A percentile compares a stretch with the other conserved stretches of the same genome.
Evolutionary conservation across 2,113 vertebrate genomes (phyloP).

Genomic region (Alligator sinensis): DNA sequence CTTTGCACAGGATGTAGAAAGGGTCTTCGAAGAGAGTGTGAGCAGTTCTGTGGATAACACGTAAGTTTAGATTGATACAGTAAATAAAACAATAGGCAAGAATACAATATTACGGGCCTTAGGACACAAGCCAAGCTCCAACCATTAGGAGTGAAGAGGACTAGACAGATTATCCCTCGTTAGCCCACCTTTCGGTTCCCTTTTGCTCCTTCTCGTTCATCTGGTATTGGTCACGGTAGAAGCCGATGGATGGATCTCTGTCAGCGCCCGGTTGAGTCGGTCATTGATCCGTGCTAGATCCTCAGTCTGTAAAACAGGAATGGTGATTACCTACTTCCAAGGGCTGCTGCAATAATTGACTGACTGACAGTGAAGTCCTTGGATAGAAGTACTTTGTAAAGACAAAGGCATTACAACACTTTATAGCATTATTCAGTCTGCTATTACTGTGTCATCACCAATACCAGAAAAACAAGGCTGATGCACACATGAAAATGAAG

Average conservation of each 20-base stretch:
- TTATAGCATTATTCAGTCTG: slow-evolving; percentile 3
- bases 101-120: too few relatives aligned
- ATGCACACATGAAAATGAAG: slow-evolving; percentile 8
- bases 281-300: slow-evolving; percentile 13
- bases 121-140: too few relatives aligned
- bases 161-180: too few relatives aligned
- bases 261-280: not conserved
- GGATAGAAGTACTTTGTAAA: slow-evolving; percentile 59
- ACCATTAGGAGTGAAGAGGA: too few relatives aligned
- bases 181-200: too few relatives aligned
- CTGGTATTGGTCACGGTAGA: not conserved
- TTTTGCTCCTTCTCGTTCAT: not conserved
- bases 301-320: slow-evolving; percentile 26
- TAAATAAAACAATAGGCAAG: too few relatives aligned
- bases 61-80: too few relatives aligned
- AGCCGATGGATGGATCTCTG: not conserved
- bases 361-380: slow-evolving; percentile 58
- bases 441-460: slow-evolving; percentile 5
- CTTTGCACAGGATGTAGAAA: too few relatives aligned
- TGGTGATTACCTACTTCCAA: slow-evolving; percentile 42
- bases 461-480: not conserved
- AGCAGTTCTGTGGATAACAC: too few relatives aligned
- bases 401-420: not conserved
- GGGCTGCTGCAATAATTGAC: slow-evolving; percentile 39
- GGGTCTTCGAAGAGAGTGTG: too few relatives aligned